Evolutionary conservation across 2,888 invertebrate species (phyloP), one percentile per base, ranked within the genome.

Genomic region (Pachliopta kotzebuea): DNA sequence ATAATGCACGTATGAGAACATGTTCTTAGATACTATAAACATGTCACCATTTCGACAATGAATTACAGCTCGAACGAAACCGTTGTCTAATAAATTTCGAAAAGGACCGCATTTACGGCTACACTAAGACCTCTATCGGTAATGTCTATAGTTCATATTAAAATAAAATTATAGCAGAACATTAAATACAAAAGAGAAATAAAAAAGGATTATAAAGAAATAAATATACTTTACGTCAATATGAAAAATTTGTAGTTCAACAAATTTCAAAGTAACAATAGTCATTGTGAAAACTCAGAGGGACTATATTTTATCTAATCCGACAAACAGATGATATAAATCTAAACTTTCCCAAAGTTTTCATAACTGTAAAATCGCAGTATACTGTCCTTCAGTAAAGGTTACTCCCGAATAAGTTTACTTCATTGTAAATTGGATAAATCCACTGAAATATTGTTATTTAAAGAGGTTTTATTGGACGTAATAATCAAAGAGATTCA

Each of bases 11-110:
- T 21, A 49, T 26, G 54, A 42, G 49, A 29, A 31, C 45, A 37
- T 37, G 50, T 37, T 56, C 20, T 53, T 23, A 17, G 37, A 50
- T 20, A 49, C 56, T 26, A 60, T 65, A 65, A 65, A 60, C 56
- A 65, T 60, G 52, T 60, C 56, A 50, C 58, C 42, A 53, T 24
- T 54, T 54, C 56, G 60, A 61, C 53, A 20, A 52, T 53, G 8
- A 61, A 20, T 60, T 56, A 56, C 60, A 53, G 52, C 29, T 24
- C n/a, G 45, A 61, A 45, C 53, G 45, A 57, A 49, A 61, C 69
- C 68, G 63, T 76, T 76, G 82, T 79, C 80, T 68, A 76, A 83
- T 84, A 84, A 84, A 84, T 83, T 80, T 67, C 63, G 66, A 62
- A 72, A 76, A 79, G 73, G 70, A 71, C 72, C 69, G 68, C 70